These are phyloP conservation scores for Acrobasis consociella DNA, from an alignment of 2,888 invertebrate genomes.

Conservation along the genomic window DNA sequence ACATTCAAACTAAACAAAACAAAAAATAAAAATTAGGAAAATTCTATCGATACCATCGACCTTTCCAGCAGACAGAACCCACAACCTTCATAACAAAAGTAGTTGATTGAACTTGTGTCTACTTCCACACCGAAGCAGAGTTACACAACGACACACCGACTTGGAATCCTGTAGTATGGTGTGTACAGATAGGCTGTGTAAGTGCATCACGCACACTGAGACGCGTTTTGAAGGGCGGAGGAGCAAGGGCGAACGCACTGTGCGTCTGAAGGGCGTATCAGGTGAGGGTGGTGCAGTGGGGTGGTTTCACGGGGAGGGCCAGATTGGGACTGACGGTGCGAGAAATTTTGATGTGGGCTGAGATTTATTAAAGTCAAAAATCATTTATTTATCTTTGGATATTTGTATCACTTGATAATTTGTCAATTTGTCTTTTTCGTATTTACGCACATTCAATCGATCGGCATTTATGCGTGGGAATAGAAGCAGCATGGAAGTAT, in stretches of 20 bases:
- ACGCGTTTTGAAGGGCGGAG: constrained; percentile 26
- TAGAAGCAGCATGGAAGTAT: no score
- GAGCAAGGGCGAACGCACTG: constrained; percentile 24
- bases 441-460: no score
- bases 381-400: no score
- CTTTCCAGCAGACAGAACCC: background rate
- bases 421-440: no score
- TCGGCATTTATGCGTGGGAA: no score
- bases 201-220: constrained; percentile 19
- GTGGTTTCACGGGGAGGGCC: background rate
- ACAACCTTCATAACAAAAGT: background rate
- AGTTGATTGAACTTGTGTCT: constrained; percentile 13
- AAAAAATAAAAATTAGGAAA: background rate
- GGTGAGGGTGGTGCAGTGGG: constrained; percentile 19
- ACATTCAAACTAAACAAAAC: background rate
- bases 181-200: background rate
- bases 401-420: no score
- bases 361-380: no score
- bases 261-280: constrained; percentile 31
- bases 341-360: background rate
- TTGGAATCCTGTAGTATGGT: background rate
- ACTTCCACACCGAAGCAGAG: background rate
- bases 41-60: background rate
- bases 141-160: constrained; percentile 7
- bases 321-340: background rate